Base-by-base conservation (phyloP, 1,140 invertebrate genomes). In the Choristoneura fumiferana region DNA sequence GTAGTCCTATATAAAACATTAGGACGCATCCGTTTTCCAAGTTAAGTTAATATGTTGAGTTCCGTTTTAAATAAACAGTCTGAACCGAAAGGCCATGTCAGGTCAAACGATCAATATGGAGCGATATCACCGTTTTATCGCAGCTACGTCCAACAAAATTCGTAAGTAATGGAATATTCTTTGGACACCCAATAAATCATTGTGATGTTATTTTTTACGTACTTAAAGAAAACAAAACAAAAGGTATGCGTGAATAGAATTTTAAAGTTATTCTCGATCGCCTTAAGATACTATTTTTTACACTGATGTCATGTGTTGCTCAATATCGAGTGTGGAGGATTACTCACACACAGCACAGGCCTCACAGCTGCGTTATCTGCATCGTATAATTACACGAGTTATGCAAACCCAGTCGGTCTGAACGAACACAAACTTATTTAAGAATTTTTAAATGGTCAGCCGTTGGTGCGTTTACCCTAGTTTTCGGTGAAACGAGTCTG, bases 91-190 rank as follows among this genome's bases (percentile, higher is more conserved):
- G 12, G 18, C 12, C 43, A 17, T 18, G 18, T 49, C 43, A 49
- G 43, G 43, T 49, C 43, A 49, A 22, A 33, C 43, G 43, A 49
- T 49, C 43, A 49, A 49, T 49, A 49, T 12, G 18, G n/a, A 49
- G 22, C 43, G 43, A 49, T 49, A 49, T 17, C 43, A 13, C 12
- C 43, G 22, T 18, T 29, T n/a, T 49, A 29, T 49, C 43, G 17
- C 10, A 12, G 6, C 22, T 22, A 45, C 43, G 22, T 49, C 22
- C 40, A 45, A 45, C 40, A 4, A 17, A 45, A 10, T 45, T 17
- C 9, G 18, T 45, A 45, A 37, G 8, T 37, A 37, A 10, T 37
- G 22, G 22, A 29, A 29, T 2, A 3, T 3, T 29, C 22, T 29
- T 29, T 29, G 22, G 22, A 29, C 22, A 29, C 22, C 22, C 22